Evolutionary conservation across 2,888 invertebrate genomes (phyloP).

Genomic region (Cheilosia urbana): DNA sequence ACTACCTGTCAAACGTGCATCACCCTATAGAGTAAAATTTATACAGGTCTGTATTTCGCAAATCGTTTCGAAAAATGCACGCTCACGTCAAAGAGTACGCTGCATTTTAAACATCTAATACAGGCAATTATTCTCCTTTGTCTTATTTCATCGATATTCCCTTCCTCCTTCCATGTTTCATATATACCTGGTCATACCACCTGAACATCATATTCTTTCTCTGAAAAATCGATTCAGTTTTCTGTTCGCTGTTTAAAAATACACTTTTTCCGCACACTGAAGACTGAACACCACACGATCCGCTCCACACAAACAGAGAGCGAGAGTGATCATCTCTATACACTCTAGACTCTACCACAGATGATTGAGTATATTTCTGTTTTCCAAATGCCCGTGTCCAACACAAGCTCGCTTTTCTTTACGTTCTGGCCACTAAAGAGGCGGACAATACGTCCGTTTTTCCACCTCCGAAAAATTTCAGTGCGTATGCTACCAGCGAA

Average conservation of each 20-base stretch:
- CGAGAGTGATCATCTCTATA: slow-evolving; percentile 36
- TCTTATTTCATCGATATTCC: slow-evolving; percentile 47
- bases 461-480: slow-evolving; percentile 66
- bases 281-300: slow-evolving; percentile 32
- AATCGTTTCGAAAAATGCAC: slow-evolving; percentile 22
- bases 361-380: slow-evolving; percentile 47
- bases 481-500: slow-evolving; percentile 72
- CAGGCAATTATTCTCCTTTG: slow-evolving; percentile 38
- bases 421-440: slow-evolving; percentile 38
- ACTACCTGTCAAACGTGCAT: no score
- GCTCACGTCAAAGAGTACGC: slow-evolving; percentile 7
- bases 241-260: slow-evolving; percentile 55
- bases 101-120: slow-evolving; percentile 16
- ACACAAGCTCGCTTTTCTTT: slow-evolving; percentile 38
- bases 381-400: slow-evolving; percentile 55
- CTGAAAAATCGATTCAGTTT: slow-evolving; percentile 30
- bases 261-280: slow-evolving; percentile 53
- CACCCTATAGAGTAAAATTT: no score
- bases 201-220: slow-evolving; percentile 24
- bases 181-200: neutral
- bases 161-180: slow-evolving; percentile 39
- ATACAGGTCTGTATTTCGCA: neutral
- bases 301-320: slow-evolving; percentile 58
- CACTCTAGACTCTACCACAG: slow-evolving; percentile 55
- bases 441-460: slow-evolving; percentile 57